phyloP scores from a whole-genome alignment of 1,140 invertebrate species.

The Neodiprion lecontei region DNA sequence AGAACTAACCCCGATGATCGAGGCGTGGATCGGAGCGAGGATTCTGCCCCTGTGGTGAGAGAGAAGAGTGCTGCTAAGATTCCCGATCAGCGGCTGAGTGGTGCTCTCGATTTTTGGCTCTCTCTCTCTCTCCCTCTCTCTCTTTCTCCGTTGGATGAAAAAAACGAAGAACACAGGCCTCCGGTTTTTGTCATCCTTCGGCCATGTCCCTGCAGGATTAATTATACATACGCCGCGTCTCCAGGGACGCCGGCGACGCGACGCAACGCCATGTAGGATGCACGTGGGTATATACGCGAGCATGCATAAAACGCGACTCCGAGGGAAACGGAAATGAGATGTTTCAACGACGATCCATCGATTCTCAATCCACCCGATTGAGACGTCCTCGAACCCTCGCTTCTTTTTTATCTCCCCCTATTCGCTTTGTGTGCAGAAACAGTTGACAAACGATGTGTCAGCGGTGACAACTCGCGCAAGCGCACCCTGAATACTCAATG shows the following conservation, averaged over 20 bases:
- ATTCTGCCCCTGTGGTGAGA: too few species aligned
- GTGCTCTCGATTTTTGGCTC: too few species aligned
- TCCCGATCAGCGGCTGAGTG: too few species aligned
- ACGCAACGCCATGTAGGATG: too few species aligned
- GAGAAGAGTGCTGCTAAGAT: too few species aligned
- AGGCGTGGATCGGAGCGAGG: too few species aligned
- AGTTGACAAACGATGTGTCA: slow-evolving; percentile 63
- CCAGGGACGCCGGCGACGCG: too few species aligned
- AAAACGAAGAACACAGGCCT: too few species aligned
- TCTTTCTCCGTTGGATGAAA: too few species aligned
- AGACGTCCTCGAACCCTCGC: slow-evolving; percentile 49
- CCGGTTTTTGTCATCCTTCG: neutral
- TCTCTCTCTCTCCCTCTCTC: too few species aligned
- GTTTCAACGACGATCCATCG: slow-evolving; percentile 27
- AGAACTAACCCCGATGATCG: neutral
- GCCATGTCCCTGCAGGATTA: neutral
- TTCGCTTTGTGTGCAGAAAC: slow-evolving; percentile 54
- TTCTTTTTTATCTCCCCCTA: slow-evolving; percentile 17
- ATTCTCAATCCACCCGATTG: slow-evolving; percentile 47
- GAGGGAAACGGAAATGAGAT: slow-evolving; percentile 32
- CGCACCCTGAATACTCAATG: slow-evolving; percentile 60
- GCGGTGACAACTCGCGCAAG: slow-evolving; percentile 62
- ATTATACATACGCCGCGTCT: neutral
- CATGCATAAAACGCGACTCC: too few species aligned
- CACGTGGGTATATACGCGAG: too few species aligned